phyloP scores from a whole-genome alignment of 2,113 vertebrate genomes.

The Delphinus delphis region DNA sequence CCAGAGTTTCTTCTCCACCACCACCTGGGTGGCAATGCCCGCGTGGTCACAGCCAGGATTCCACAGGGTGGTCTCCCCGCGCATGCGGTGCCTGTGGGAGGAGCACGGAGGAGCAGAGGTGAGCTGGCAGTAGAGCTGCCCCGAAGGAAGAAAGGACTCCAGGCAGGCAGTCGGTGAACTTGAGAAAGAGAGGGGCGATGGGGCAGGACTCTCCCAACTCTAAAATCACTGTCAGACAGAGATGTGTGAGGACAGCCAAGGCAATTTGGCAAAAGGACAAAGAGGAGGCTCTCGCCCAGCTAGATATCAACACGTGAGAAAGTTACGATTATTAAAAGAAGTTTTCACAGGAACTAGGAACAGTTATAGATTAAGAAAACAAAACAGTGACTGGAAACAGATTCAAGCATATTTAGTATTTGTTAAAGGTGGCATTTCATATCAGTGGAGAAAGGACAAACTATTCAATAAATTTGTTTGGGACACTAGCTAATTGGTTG shows the following conservation, averaged over 20 bases:
- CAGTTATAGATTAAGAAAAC: background rate
- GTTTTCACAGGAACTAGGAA: background rate
- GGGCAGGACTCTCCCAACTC: background rate
- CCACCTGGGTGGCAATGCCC: constrained; percentile 95
- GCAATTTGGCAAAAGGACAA: background rate
- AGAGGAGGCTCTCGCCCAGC: background rate
- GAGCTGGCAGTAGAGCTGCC: background rate
- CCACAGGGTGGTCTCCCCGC: constrained; percentile 92
- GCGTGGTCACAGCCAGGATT: constrained; percentile 96
- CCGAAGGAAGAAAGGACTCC: background rate
- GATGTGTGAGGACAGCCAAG: background rate
- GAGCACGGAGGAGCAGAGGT: background rate
- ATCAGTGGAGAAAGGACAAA: background rate
- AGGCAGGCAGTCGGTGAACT: background rate
- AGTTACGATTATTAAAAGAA: background rate
- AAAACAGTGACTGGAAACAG: background rate
- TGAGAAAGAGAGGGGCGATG: background rate
- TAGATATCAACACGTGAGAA: background rate
- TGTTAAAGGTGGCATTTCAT: too few species aligned
- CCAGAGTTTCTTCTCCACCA: constrained; percentile 95
- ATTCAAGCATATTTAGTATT: background rate
- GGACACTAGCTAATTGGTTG: background rate
- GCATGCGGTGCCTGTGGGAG: constrained; percentile 92
- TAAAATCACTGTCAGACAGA: background rate
- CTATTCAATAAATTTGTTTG: background rate